phyloP scores from a whole-genome alignment of 1,140 invertebrate species.

The Piezodorus guildinii region DNA sequence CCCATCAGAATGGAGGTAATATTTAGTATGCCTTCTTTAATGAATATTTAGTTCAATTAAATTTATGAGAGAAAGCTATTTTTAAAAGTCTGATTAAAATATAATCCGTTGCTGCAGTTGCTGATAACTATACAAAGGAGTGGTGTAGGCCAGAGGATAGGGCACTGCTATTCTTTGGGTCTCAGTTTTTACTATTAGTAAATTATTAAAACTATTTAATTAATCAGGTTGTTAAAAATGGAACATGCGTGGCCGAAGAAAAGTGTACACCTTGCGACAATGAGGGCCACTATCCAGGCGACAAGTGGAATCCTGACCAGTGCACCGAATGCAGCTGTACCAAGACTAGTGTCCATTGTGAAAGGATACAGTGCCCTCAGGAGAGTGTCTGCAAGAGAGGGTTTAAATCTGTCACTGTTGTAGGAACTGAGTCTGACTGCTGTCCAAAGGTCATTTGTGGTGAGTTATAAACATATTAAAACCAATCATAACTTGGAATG shows the following conservation, averaged over 20 bases:
- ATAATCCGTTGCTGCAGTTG: no score
- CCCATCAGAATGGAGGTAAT: no score
- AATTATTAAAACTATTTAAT: no score
- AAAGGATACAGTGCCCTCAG: conserved; percentile 43
- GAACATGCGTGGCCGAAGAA: conserved; percentile 43
- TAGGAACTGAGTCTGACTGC: conserved; percentile 45
- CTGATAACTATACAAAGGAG: no score
- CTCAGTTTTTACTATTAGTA: no score
- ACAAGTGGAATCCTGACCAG: conserved; percentile 46
- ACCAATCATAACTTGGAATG: background rate
- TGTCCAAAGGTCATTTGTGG: conserved; percentile 56
- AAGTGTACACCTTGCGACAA: conserved; percentile 54
- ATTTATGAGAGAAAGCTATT: no score
- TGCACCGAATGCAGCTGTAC: conserved; percentile 66
- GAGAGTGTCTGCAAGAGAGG: conserved; percentile 46
- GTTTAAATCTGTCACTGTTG: conserved; percentile 39
- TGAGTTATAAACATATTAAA: conserved; percentile 32
- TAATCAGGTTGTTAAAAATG: conserved; percentile 43
- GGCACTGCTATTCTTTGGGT: no score
- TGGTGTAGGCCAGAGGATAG: no score
- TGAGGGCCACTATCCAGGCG: conserved; percentile 46
- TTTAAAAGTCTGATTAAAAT: no score
- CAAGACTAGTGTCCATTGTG: conserved; percentile 40
- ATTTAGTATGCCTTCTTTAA: no score
- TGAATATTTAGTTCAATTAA: no score